Percentiles rank a stretch among this genome's conserved stretches.
phyloP scores from a whole-genome alignment of 2,113 vertebrate genomes.

The Machaerirhynchus nigripectus region DNA sequence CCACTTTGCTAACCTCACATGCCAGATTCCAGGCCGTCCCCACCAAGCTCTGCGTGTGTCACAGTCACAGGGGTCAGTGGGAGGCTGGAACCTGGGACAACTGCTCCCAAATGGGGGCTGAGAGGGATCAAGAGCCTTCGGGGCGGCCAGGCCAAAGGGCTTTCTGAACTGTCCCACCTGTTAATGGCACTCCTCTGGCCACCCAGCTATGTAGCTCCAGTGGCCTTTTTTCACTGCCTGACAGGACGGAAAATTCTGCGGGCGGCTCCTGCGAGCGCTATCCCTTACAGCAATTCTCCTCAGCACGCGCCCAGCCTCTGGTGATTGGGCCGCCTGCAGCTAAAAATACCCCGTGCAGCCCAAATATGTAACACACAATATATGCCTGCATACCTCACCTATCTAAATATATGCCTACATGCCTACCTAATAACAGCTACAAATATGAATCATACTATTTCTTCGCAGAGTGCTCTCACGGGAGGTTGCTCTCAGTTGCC shows the following conservation, averaged over 20 bases:
- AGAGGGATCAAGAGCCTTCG: not conserved
- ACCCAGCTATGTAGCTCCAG: not conserved
- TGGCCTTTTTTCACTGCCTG: not conserved
- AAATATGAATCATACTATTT: not conserved
- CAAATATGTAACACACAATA: not conserved
- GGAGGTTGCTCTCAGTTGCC: not conserved
- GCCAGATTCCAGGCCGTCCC: accelerated
- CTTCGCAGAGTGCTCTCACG: not conserved
- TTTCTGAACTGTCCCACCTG: not conserved
- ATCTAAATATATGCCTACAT: not conserved
- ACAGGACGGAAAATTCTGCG: not conserved
- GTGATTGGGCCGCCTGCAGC: not conserved
- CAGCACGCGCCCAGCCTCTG: not conserved
- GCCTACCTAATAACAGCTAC: not conserved
- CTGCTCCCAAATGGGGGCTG: not conserved
- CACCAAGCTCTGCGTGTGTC: not conserved
- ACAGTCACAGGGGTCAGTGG: not conserved
- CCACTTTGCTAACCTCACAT: not conserved
- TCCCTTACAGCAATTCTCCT: not conserved
- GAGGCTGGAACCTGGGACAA: not conserved
- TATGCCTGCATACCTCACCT: not conserved
- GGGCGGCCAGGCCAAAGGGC: not conserved
- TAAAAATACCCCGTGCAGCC: not conserved
- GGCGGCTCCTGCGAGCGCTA: not conserved
- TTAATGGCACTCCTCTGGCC: not conserved